phyloP scores from a whole-genome alignment of 2,888 invertebrate species.

The Rhabditoides inermis region DNA sequence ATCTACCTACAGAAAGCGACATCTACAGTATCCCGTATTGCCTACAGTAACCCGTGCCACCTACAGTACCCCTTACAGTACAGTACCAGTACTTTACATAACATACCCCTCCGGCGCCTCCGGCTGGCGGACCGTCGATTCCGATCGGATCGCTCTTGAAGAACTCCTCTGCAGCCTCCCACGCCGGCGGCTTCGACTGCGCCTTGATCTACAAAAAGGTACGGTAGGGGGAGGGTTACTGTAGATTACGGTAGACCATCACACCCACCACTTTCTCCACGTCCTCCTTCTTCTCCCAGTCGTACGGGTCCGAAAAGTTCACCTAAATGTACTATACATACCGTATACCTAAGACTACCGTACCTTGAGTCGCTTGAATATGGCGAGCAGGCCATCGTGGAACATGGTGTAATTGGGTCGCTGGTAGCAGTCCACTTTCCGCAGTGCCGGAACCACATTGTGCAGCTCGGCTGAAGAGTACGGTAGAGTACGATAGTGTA shows the following conservation, averaged over 20 bases:
- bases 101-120: too few species aligned
- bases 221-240: background rate
- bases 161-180: background rate
- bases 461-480: slow-evolving; percentile 1
- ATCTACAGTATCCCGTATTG: too few species aligned
- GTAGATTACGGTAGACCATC: too few species aligned
- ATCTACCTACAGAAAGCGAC: too few species aligned
- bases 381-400: background rate
- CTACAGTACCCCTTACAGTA: too few species aligned
- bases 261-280: slow-evolving; percentile 1
- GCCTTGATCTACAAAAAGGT: slow-evolving; percentile 1
- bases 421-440: slow-evolving; percentile 4
- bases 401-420: slow-evolving; percentile 3
- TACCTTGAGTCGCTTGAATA: background rate
- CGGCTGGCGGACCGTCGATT: background rate
- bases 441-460: background rate
- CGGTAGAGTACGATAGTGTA: too few species aligned
- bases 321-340: too few species aligned
- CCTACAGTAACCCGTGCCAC: too few species aligned
- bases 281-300: slow-evolving; percentile 1
- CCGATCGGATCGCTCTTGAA: slow-evolving; percentile 1
- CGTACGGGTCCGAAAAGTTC: background rate
- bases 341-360: too few species aligned
- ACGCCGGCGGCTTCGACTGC: background rate
- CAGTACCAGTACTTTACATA: too few species aligned